phyloP scores from a whole-genome alignment of 2,888 invertebrate genomes.

The Drosophila fungiperda region DNA sequence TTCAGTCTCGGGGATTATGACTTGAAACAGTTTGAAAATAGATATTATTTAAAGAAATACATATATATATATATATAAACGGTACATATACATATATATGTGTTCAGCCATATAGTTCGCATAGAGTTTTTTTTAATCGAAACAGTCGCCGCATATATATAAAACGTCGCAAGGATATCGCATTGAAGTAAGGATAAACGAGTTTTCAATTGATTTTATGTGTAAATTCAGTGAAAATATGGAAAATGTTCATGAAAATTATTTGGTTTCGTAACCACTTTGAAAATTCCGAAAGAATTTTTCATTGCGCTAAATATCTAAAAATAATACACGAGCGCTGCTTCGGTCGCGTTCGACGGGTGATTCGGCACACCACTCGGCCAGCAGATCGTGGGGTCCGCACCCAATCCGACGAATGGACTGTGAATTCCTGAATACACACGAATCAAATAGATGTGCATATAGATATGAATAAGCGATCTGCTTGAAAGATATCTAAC shows the following conservation, averaged over 20 bases:
- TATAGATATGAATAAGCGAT: constrained; percentile 59
- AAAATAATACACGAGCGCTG: constrained; percentile 76
- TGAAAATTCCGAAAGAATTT: constrained; percentile 74
- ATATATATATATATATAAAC: constrained; percentile 73
- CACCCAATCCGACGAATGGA: constrained; percentile 76
- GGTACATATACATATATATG: constrained; percentile 63
- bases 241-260: constrained; percentile 60
- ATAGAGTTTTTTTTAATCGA: constrained; percentile 67
- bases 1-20: constrained; percentile 86
- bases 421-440: constrained; percentile 73
- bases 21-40: constrained; percentile 85
- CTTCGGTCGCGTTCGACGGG: constrained; percentile 57
- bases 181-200: constrained; percentile 65
- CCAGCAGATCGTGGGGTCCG: constrained; percentile 68
- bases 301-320: constrained; percentile 84
- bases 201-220: constrained; percentile 9
- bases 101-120: constrained; percentile 70
- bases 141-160: constrained; percentile 57
- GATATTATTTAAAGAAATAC: constrained; percentile 77
- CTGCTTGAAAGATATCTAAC: constrained; percentile 30
- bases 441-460: constrained; percentile 46
- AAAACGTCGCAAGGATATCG: constrained; percentile 78
- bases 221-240: constrained; percentile 48
- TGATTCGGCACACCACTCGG: constrained; percentile 51
- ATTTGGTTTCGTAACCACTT: constrained; percentile 82